Conservation (phyloP, 2,888 invertebrate species). For the Abrostola tripartita region DNA sequence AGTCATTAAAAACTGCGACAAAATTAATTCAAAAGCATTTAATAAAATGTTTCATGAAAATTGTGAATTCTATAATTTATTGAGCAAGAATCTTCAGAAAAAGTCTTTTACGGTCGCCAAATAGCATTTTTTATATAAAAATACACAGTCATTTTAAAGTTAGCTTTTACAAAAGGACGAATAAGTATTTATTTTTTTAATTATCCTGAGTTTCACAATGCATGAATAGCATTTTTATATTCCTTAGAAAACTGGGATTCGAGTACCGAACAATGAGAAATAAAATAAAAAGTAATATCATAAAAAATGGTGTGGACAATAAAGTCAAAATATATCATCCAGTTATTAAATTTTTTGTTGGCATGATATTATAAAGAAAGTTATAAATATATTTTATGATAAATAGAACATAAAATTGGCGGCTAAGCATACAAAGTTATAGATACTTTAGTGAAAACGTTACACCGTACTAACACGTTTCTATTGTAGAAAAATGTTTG, state of each 20-base stretch:
- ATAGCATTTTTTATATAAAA: background rate
- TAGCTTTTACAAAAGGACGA: slow-evolving; percentile 12
- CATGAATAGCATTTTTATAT: background rate
- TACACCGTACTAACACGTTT: no score
- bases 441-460: background rate
- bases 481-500: no score
- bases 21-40: no score
- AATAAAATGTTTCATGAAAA: no score
- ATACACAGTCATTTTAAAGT: background rate
- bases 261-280: slow-evolving; percentile 17
- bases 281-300: slow-evolving; percentile 4
- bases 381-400: background rate
- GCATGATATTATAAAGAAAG: slow-evolving; percentile 7
- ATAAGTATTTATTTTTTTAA: slow-evolving; percentile 7
- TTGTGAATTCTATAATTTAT: no score
- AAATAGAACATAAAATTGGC: background rate
- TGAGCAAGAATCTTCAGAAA: no score
- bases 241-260: slow-evolving; percentile 1
- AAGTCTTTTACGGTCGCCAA: background rate
- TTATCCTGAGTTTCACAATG: slow-evolving; percentile 14
- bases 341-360: slow-evolving; percentile 14
- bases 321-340: slow-evolving; percentile 1
- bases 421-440: no score
- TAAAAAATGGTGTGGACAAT: slow-evolving; percentile 4
- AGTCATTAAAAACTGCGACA: no score